phyloP scores from a whole-genome alignment of 2,888 invertebrate genomes.

The Ennomos quercinarius region DNA sequence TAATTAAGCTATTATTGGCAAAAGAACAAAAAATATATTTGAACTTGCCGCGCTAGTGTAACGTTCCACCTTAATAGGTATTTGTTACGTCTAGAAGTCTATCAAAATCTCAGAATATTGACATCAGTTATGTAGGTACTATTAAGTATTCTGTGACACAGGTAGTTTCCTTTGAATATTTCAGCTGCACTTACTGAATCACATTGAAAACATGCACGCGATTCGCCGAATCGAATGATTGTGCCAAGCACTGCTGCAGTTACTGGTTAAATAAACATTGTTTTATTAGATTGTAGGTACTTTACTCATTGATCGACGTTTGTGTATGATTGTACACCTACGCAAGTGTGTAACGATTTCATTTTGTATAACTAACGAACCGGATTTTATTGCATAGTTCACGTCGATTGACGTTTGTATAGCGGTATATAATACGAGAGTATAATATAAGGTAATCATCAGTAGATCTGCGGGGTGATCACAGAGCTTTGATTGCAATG shows the following conservation, averaged over 20 bases:
- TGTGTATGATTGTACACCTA: slow-evolving; percentile 16
- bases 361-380: slow-evolving; percentile 6
- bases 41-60: no score
- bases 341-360: slow-evolving; percentile 13
- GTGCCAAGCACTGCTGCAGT: not conserved
- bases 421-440: no score
- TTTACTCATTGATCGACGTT: slow-evolving; percentile 13
- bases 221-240: slow-evolving; percentile 9
- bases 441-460: not conserved
- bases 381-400: slow-evolving; percentile 20
- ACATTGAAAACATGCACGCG: not conserved
- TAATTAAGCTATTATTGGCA: no score
- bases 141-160: not conserved
- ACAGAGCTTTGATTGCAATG: no score
- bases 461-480: no score
- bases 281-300: slow-evolving; percentile 12
- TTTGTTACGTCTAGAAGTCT: no score
- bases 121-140: not conserved
- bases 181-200: not conserved
- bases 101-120: no score
- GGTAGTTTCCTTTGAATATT: not conserved
- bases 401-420: slow-evolving; percentile 7
- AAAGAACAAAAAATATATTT: no score
- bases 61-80: no score
- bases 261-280: slow-evolving; percentile 15